Conservation (phyloP, 2,888 invertebrate species). For the Agrochola circellaris region DNA sequence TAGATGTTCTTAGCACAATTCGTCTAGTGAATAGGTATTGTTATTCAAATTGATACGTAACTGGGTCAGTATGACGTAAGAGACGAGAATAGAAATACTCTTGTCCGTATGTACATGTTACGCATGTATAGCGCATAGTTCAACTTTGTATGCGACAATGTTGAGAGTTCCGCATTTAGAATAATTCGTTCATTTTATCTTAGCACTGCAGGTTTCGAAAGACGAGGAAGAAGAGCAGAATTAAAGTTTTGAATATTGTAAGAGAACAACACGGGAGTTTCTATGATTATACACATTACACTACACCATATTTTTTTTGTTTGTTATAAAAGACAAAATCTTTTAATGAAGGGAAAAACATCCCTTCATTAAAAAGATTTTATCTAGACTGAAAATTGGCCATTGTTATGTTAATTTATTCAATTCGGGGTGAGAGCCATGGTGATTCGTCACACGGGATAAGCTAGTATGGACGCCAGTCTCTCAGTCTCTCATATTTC, state of each 20-base stretch:
- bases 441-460: background rate
- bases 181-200: constrained; percentile 33
- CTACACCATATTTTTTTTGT: background rate
- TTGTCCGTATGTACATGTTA: constrained; percentile 11
- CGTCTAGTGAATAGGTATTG: constrained; percentile 22
- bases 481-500: background rate
- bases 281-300: background rate
- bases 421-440: background rate
- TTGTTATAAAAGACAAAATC: too few species aligned
- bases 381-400: background rate
- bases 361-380: background rate
- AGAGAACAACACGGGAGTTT: background rate
- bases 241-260: background rate
- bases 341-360: too few species aligned
- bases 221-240: background rate
- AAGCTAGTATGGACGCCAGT: background rate
- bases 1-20: constrained; percentile 7
- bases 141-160: constrained; percentile 52
- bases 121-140: constrained; percentile 13
- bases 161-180: constrained; percentile 52
- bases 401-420: background rate
- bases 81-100: constrained; percentile 55
- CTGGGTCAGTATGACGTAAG: constrained; percentile 52
- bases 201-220: constrained; percentile 2
- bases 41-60: constrained; percentile 43